phyloP scores from a whole-genome alignment of 2,797 vertebrate species.

The Sternotherus odoratus region DNA sequence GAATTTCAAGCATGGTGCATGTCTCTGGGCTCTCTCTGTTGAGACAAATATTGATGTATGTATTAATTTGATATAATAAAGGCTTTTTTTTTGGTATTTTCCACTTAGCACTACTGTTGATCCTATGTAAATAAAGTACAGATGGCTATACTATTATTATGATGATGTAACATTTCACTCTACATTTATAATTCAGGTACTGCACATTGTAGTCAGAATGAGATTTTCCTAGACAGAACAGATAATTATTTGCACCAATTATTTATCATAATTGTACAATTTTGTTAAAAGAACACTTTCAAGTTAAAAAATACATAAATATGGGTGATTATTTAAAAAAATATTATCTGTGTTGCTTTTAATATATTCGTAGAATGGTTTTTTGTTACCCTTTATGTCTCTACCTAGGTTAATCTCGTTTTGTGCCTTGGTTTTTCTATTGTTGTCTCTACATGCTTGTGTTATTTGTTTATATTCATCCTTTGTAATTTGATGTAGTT shows the following conservation, averaged over 20 bases:
- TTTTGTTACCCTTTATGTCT: too few species aligned
- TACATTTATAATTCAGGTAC: not conserved
- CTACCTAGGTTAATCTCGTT: too few species aligned
- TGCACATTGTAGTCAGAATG: not conserved
- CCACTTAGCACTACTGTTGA: not conserved
- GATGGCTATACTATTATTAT: not conserved
- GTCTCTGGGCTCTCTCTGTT: not conserved
- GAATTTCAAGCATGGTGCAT: not conserved
- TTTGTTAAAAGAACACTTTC: not conserved
- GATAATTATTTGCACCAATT: not conserved
- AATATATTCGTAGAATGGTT: too few species aligned
- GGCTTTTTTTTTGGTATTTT: not conserved
- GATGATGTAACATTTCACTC: fast-evolving
- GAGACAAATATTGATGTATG: not conserved
- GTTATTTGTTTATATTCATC: too few species aligned
- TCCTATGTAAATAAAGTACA: not conserved
- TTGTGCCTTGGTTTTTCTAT: too few species aligned
- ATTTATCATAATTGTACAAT: not conserved
- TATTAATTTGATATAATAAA: not conserved
- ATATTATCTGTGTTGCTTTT: not conserved
- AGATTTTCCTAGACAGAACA: not conserved
- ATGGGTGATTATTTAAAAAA: not conserved
- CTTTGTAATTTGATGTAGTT: too few species aligned
- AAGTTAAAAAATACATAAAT: not conserved
- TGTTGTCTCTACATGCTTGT: too few species aligned